Percentiles rank a stretch among this genome's conserved stretches.
Conservation (phyloP, 2,113 vertebrate species). For the Spea bombifrons region DNA sequence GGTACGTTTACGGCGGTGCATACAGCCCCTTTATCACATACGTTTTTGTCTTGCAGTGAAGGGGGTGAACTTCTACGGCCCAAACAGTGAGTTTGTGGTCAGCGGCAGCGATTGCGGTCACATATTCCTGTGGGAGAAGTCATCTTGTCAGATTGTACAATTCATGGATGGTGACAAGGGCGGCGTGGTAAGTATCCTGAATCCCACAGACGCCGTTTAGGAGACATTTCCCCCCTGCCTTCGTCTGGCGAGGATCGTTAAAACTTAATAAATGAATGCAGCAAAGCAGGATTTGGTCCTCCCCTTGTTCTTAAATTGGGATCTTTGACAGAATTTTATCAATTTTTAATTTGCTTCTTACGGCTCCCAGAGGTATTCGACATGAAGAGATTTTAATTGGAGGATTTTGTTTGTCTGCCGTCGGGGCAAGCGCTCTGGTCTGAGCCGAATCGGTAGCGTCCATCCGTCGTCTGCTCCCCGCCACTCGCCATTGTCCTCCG, state of each 20-base stretch:
- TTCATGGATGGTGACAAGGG: conserved; percentile 93
- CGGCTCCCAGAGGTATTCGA: too few relatives aligned
- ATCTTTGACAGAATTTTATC: too few relatives aligned
- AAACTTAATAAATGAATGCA: too few relatives aligned
- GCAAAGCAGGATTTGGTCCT: neutral
- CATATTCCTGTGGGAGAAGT: conserved; percentile 92
- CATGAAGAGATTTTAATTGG: too few relatives aligned
- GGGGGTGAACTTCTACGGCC: conserved; percentile 90
- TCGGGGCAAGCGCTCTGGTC: neutral
- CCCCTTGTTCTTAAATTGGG: too few relatives aligned
- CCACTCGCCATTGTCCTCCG: neutral
- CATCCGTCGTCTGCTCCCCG: neutral
- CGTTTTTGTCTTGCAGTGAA: conserved; percentile 74
- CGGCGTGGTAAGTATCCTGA: conserved; percentile 82
- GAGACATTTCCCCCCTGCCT: too few relatives aligned
- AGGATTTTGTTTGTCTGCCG: too few relatives aligned
- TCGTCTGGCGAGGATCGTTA: too few relatives aligned
- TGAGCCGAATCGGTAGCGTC: neutral
- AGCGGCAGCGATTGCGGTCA: conserved; percentile 92
- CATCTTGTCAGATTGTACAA: conserved; percentile 89
- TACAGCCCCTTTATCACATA: neutral
- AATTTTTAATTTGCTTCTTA: too few relatives aligned
- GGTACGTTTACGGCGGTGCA: too few relatives aligned
- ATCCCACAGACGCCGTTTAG: too few relatives aligned
- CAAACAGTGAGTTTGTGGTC: conserved; percentile 86